These are phyloP conservation scores for Hydrotaea cyrtoneurina DNA, from an alignment of 2,888 invertebrate species.

Conservation along the genomic window DNA sequence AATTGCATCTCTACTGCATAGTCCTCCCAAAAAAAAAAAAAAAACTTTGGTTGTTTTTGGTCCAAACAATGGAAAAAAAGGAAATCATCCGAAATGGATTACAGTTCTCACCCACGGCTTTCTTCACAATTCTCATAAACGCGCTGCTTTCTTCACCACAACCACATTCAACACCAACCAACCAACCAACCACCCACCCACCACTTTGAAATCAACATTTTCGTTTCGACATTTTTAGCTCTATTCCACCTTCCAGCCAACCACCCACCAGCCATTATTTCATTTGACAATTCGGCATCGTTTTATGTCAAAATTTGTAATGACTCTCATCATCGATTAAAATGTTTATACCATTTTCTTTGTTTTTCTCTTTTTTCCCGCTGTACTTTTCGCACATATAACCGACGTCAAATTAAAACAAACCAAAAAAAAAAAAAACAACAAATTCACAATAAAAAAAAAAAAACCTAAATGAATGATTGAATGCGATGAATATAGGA, in stretches of 20 bases:
- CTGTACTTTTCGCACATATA: slow-evolving; percentile 48
- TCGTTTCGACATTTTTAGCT: not conserved
- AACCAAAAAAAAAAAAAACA: slow-evolving; percentile 12
- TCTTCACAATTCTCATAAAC: slow-evolving; percentile 29
- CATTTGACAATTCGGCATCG: slow-evolving; percentile 47
- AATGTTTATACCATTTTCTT: slow-evolving; percentile 65
- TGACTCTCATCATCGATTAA: slow-evolving; percentile 56
- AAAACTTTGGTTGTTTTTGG: too few relatives aligned
- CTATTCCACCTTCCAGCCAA: not conserved
- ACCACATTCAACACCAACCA: not conserved
- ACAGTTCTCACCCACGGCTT: not conserved
- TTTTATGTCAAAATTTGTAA: slow-evolving; percentile 52
- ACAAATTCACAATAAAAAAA: slow-evolving; percentile 65
- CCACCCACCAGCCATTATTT: slow-evolving; percentile 4
- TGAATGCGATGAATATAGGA: slow-evolving; percentile 73
- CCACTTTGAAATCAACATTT: slow-evolving; percentile 22
- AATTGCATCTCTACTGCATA: too few relatives aligned
- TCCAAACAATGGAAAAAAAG: too few relatives aligned
- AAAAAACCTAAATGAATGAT: slow-evolving; percentile 75
- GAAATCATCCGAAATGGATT: slow-evolving; percentile 65
- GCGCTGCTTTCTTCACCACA: slow-evolving; percentile 13
- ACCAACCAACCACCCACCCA: slow-evolving; percentile 4
- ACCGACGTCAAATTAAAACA: slow-evolving; percentile 47
- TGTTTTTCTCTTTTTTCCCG: slow-evolving; percentile 68
- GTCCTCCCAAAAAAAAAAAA: too few relatives aligned